Evolutionary conservation across 1,140 invertebrate genomes (phyloP), one percentile per base, ranked within the genome.

Genomic region (Zelostemma sp.): DNA sequence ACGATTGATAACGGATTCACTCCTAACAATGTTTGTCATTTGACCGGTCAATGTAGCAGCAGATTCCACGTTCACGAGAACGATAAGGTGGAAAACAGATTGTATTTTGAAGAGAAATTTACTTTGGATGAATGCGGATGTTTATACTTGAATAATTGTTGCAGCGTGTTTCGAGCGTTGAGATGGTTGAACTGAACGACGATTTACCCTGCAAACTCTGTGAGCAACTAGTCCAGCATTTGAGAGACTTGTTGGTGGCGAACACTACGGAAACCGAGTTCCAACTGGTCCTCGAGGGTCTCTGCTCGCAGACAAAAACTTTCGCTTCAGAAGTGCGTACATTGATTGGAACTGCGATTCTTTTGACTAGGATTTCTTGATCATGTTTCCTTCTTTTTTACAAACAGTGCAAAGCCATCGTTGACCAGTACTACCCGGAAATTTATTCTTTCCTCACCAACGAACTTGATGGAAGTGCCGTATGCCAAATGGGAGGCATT

Each of bases 211-310:
- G 94, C 78, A 91, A 95, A 65, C 88, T 96, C 41, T 96, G 94
- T 78, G 89, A 93, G 75, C 91, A 94, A 80, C 77, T 96, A 16
- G 91, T 96, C 0, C 83, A 85, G 28, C 93, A 96, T 85, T 82
- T 95, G 57, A 89, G 88, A 59, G 92, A 96, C 80, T 86, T 94
- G 15, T 79, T 96, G 0, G 87, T 93, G 19, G 90, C 94, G n/a
- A 95, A 96, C 75, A 95, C 94, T 0, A 95, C 95, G 0, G 91
- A 93, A 80, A 62, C 82, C 0, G 93, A 96, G 86, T 97, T 97
- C 80, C 88, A 92, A 77, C 83, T 89, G 76, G 90, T 96, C 1
- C 80, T 95, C 9, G 80, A 90, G 73, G 93, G 93, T 56, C 77
- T 96, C 15, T 96, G 94, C 81, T 92, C 92, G 67, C 92, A 95